These are phyloP conservation scores for Oplegnathus fasciatus DNA, from an alignment of 2,113 vertebrate species.

Conservation along the genomic window DNA sequence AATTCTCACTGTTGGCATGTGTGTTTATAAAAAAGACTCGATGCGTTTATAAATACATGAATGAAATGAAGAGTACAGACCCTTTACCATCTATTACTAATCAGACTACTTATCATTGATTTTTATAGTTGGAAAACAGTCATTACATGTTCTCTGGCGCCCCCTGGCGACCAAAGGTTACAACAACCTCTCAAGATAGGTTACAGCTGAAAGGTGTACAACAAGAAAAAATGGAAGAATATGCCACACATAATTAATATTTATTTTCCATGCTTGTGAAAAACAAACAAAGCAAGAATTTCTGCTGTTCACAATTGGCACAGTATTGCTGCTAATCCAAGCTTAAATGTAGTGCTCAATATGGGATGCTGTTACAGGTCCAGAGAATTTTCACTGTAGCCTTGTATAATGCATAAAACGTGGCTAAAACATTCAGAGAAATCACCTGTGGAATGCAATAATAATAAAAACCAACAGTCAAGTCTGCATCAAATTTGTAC, in stretches of 20 bases:
- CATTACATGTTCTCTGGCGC: slow-evolving; percentile 34
- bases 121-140: neutral
- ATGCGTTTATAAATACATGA: neutral
- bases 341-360: slow-evolving; percentile 11
- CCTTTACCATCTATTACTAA: neutral
- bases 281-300: slow-evolving; percentile 41
- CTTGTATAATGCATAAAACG: neutral
- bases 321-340: slow-evolving; percentile 9
- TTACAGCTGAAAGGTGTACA: neutral
- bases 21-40: neutral
- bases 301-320: slow-evolving; percentile 3
- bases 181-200: neutral
- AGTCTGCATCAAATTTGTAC: slow-evolving; percentile 2
- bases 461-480: neutral
- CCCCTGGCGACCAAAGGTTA: slow-evolving; percentile 34
- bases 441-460: neutral
- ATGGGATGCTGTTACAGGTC: slow-evolving; percentile 14
- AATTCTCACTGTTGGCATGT: neutral
- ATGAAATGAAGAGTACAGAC: neutral
- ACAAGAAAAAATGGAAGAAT: neutral
- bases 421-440: neutral
- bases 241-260: slow-evolving; percentile 9
- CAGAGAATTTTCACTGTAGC: neutral
- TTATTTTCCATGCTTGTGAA: slow-evolving; percentile 36
- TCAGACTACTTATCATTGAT: neutral